A percentile compares a stretch with the other conserved stretches of the same genome.
Evolutionary conservation across 2,888 invertebrate species (phyloP).

Genomic region (Stenchaetothrips biformis): DNA sequence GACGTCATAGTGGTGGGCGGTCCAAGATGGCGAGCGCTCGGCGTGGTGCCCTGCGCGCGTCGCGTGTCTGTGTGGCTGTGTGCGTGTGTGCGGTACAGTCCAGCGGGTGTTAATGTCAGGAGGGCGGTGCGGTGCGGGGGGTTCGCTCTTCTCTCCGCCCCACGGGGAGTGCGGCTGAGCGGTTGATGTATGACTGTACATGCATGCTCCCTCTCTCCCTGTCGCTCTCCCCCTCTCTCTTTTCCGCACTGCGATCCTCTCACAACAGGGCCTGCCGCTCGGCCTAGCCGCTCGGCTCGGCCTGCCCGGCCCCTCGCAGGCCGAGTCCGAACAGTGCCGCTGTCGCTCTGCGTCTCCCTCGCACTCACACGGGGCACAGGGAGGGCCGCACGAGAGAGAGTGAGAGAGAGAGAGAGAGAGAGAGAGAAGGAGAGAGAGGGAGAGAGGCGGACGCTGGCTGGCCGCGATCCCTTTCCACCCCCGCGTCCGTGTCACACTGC

Average conservation of each 20-base stretch:
- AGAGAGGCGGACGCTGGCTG: no score
- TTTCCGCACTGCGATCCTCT: not conserved
- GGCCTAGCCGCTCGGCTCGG: no score
- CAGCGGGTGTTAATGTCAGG: not conserved
- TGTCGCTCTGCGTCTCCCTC: not conserved
- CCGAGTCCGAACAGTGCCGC: no score
- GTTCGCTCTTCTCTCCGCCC: not conserved
- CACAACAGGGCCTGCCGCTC: no score
- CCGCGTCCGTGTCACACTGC: slow-evolving; percentile 3
- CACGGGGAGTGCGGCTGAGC: not conserved
- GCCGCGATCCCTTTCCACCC: not conserved
- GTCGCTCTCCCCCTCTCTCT: not conserved
- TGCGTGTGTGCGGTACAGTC: not conserved
- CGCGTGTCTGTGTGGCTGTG: not conserved
- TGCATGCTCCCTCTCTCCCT: not conserved
- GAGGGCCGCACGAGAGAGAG: not conserved
- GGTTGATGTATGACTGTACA: slow-evolving; percentile 21
- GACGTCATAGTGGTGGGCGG: no score
- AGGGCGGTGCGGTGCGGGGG: not conserved
- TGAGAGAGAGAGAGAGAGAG: no score
- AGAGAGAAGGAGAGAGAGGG: no score
- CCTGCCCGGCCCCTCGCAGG: no score
- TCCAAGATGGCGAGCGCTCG: no score
- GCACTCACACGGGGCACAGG: not conserved
- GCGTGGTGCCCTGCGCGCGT: no score